These are phyloP conservation scores for Alsophila aescularia DNA, from an alignment of 2,888 invertebrate genomes.

Conservation along the genomic window DNA sequence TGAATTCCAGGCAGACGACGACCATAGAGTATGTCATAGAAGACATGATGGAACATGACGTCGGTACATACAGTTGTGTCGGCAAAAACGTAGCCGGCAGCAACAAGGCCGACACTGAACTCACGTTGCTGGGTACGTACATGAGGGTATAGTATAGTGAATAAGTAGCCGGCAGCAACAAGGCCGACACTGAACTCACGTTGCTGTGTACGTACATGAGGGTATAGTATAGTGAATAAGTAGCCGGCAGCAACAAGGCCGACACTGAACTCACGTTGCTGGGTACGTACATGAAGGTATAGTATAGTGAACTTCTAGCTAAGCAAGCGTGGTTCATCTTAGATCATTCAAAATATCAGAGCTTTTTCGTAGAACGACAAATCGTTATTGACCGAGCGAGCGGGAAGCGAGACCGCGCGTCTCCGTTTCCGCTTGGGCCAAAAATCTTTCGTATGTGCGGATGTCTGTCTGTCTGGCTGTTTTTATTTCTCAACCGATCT, in stretches of 20 bases:
- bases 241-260: constrained; percentile 55
- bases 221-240: constrained; percentile 2
- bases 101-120: constrained; percentile 47
- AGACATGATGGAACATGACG: constrained; percentile 60
- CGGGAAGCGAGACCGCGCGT: no score
- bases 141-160: neutral
- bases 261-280: constrained; percentile 54
- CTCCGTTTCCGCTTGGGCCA: no score
- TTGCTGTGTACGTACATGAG: constrained; percentile 52
- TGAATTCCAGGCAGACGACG: constrained; percentile 66
- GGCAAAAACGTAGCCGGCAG: constrained; percentile 65
- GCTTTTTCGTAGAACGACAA: no score
- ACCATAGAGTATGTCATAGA: constrained; percentile 64
- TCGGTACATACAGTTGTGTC: constrained; percentile 62
- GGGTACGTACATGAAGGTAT: constrained; percentile 44
- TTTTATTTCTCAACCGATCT: no score
- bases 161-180: constrained; percentile 55
- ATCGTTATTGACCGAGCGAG: no score
- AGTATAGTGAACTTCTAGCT: neutral
- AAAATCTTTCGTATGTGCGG: no score
- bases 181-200: constrained; percentile 48
- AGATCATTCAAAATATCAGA: no score
- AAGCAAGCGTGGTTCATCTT: no score
- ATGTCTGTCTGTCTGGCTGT: no score
- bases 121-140: constrained; percentile 58